Conservation (phyloP, 2,888 invertebrate species). For the Cyrtodaria siliqua region DNA sequence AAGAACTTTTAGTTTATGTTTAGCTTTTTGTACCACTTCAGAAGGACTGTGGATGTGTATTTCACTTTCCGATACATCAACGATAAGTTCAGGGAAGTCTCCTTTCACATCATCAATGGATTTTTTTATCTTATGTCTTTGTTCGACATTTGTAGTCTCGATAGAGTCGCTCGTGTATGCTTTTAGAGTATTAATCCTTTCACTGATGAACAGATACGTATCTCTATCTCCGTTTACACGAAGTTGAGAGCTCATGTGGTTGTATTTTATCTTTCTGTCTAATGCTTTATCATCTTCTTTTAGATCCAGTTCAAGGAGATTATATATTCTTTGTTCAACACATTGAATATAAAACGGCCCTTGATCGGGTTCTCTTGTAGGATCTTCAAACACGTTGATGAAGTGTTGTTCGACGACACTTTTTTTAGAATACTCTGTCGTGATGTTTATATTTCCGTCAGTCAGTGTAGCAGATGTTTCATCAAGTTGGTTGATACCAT, state of each 20-base stretch:
- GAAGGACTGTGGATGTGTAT: constrained; percentile 6
- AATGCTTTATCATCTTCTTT: not conserved
- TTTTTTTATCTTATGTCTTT: not conserved
- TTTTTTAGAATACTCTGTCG: no score
- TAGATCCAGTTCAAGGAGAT: constrained; percentile 2
- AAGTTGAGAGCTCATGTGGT: not conserved
- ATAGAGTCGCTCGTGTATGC: not conserved
- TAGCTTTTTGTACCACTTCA: not conserved
- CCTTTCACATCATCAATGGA: not conserved
- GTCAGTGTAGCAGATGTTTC: no score
- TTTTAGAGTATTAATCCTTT: no score
- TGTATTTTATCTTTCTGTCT: not conserved
- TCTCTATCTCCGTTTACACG: no score
- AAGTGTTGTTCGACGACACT: no score
- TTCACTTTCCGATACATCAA: not conserved
- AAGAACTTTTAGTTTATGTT: not conserved
- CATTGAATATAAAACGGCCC: not conserved
- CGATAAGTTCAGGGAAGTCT: not conserved
- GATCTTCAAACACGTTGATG: no score
- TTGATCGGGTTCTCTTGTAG: no score
- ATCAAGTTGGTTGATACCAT: no score
- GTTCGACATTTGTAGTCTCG: not conserved
- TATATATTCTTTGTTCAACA: not conserved
- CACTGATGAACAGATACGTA: not conserved
- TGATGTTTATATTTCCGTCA: no score